Base-by-base conservation (phyloP, 1,140 invertebrate species). In the Drosophila punjabiensis region DNA sequence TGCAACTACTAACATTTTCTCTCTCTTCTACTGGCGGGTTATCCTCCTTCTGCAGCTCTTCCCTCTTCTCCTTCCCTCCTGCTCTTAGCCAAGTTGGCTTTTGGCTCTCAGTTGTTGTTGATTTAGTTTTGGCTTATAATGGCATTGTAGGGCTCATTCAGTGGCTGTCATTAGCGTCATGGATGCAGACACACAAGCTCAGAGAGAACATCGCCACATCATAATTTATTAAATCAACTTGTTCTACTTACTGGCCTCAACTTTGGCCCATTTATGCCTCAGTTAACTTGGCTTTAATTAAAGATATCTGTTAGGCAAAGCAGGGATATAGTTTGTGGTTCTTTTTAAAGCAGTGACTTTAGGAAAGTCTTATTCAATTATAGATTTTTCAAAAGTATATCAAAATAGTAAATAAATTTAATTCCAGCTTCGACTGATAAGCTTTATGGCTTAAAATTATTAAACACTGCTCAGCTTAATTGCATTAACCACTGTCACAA, bases 61-160 rank as follows among this genome's bases (percentile, higher is more conserved):
- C 24, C 4, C 8, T 16, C 39, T 41, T n/a, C n/a, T n/a, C n/a
- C 48, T 24, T 20, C 11, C 1, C 37, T 28, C 24, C n/a, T 35
- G 32, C 56, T 55, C 37, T 61, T 56, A 61, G 66, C 41, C 41
- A 37, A 35, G 66, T 79, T 78, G 37, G 39, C 64, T 68, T 62
- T 68, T 67, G 53, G 48, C 59, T 58, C 39, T 58, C 33, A 41
- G 73, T 53, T 74, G 69, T 71, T 78, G 80, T 83, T 88, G 84
- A 89, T 62, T 81, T 85, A 70, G 67, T 76, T 79, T 76, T 64
- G 59, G 53, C 82, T 64, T 70, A 69, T 86, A 79, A 81, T 85
- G 74, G 62, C 69, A 81, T 75, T 81, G 78, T 69, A 10, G 47
- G 39, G 47, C 65, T 58, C 33, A 47, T 41, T 61, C 62, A 48